phyloP scores from a whole-genome alignment of 1,140 invertebrate genomes.

The Yoshiicerus persimilis region DNA sequence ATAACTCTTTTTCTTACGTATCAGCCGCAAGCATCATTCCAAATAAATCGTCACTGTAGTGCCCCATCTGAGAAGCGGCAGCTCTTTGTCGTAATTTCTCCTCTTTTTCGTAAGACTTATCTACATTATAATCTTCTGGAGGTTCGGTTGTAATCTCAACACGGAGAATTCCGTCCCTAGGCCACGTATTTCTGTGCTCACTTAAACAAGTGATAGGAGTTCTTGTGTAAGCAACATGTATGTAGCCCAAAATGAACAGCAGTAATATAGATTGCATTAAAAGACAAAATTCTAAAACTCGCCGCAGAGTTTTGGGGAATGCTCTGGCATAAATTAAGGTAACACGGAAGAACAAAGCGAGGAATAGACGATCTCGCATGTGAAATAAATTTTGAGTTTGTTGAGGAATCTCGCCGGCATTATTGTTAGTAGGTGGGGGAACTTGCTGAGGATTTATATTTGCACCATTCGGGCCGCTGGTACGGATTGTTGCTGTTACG shows the following conservation, averaged over 20 bases:
- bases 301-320: slow-evolving; percentile 79
- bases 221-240: slow-evolving; percentile 90
- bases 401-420: slow-evolving; percentile 45
- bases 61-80: slow-evolving; percentile 58
- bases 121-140: slow-evolving; percentile 70
- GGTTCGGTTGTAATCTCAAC: slow-evolving; percentile 89
- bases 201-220: slow-evolving; percentile 91
- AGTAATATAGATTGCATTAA: slow-evolving; percentile 71
- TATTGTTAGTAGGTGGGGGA: slow-evolving; percentile 40
- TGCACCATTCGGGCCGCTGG: background rate
- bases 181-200: slow-evolving; percentile 87
- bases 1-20: slow-evolving; percentile 58
- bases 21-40: slow-evolving; percentile 64
- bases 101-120: slow-evolving; percentile 79
- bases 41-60: slow-evolving; percentile 65
- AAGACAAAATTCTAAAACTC: slow-evolving; percentile 87
- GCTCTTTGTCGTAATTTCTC: slow-evolving; percentile 68
- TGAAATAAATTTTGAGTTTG: slow-evolving; percentile 52
- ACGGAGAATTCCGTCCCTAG: slow-evolving; percentile 87
- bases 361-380: slow-evolving; percentile 90
- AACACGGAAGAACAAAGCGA: slow-evolving; percentile 89
- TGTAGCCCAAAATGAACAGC: slow-evolving; percentile 63
- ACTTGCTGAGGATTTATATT: background rate
- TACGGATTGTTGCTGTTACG: slow-evolving; percentile 1
- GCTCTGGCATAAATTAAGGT: slow-evolving; percentile 85